These are phyloP conservation scores for Acleris cristana DNA, from an alignment of 2,888 invertebrate species.

Conservation along the genomic window DNA sequence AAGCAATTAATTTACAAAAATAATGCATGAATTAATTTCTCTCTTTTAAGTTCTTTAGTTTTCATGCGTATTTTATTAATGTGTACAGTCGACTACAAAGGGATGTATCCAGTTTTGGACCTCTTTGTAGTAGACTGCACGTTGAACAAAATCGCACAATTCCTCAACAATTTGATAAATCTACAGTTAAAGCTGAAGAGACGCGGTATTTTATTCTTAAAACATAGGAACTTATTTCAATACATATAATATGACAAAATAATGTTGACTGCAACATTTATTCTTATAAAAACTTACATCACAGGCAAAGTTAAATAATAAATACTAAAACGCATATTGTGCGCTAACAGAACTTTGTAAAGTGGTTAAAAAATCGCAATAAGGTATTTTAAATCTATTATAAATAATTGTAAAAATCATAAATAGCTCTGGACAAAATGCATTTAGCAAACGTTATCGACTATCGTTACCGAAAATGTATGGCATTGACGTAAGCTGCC, in stretches of 20 bases:
- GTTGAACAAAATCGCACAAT: not conserved
- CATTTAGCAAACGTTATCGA: too few species aligned
- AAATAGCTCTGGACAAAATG: not conserved
- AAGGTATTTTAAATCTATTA: not conserved
- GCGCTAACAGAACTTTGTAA: conserved; percentile 23
- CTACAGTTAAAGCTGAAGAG: conserved; percentile 11
- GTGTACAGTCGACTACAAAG: too few species aligned
- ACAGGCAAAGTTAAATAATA: conserved; percentile 48
- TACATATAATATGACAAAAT: conserved; percentile 19
- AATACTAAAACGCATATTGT: conserved; percentile 26
- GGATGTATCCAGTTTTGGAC: too few species aligned
- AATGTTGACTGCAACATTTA: conserved; percentile 46
- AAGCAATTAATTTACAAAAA: not conserved
- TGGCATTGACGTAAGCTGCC: too few species aligned
- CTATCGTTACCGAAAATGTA: too few species aligned
- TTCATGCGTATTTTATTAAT: too few species aligned
- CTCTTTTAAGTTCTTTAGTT: too few species aligned
- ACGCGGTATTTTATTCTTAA: conserved; percentile 6
- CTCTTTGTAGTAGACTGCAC: too few species aligned
- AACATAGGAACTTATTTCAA: conserved; percentile 30
- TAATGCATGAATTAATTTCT: not conserved
- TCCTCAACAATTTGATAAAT: not conserved
- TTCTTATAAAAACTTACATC: conserved; percentile 47
- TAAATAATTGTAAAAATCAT: conserved; percentile 20
- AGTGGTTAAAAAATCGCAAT: not conserved